Evolutionary conservation across 2,888 invertebrate genomes (phyloP).

Genomic region (Beris chalybata): DNA sequence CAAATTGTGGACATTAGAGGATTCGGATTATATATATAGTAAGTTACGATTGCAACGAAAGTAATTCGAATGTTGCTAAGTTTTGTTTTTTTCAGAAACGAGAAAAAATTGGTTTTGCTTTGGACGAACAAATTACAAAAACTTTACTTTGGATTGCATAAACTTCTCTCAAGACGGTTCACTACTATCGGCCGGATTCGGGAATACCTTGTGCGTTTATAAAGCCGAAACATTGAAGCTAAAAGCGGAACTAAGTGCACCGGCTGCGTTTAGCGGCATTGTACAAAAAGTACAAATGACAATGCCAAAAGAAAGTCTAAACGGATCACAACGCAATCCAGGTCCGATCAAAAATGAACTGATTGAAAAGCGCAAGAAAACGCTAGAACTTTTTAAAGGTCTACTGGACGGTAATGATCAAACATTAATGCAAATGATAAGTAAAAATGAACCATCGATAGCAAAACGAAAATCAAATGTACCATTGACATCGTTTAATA

Average conservation of each 20-base stretch:
- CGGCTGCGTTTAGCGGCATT: constrained; percentile 49
- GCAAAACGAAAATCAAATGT: constrained; percentile 32
- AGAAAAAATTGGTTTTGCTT: constrained; percentile 68
- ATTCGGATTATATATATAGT: constrained; percentile 61
- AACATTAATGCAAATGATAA: constrained; percentile 43
- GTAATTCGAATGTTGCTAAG: background rate
- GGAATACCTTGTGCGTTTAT: constrained; percentile 70
- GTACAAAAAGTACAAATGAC: constrained; percentile 48
- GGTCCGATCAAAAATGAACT: constrained; percentile 13
- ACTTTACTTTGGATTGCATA: constrained; percentile 61
- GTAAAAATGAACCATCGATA: constrained; percentile 36
- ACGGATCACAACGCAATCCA: background rate
- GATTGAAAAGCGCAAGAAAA: constrained; percentile 45
- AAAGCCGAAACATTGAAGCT: constrained; percentile 62
- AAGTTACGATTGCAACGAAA: constrained; percentile 43
- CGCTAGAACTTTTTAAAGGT: constrained; percentile 46
- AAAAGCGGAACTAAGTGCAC: constrained; percentile 60
- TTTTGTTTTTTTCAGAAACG: constrained; percentile 53
- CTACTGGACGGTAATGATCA: constrained; percentile 48
- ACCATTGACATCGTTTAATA: constrained; percentile 34
- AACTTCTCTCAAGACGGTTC: constrained; percentile 78
- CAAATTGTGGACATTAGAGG: constrained; percentile 69
- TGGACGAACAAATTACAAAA: constrained; percentile 64
- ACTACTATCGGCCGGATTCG: constrained; percentile 70
- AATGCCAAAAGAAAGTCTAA: constrained; percentile 31